These are phyloP conservation scores for Hyposoter didymator DNA, from an alignment of 2,888 invertebrate genomes.

Conservation along the genomic window DNA sequence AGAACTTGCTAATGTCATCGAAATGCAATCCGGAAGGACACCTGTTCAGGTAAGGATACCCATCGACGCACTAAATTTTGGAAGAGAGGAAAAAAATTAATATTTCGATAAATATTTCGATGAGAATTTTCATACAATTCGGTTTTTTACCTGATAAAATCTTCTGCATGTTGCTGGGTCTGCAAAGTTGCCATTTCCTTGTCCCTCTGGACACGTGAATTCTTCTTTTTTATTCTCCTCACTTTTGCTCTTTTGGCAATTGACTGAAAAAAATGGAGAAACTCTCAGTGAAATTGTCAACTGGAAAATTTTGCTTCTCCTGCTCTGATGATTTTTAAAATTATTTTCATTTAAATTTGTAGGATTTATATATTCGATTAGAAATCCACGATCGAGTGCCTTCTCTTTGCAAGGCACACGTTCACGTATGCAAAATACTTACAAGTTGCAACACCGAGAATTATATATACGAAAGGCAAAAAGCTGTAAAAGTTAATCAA, in stretches of 20 bases:
- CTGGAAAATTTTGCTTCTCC: conserved; percentile 6
- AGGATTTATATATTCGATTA: conserved; percentile 28
- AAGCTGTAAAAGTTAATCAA: conserved; percentile 50
- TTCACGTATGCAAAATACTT: background rate
- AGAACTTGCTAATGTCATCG: conserved; percentile 95
- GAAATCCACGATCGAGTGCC: conserved; percentile 5
- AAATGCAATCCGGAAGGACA: conserved; percentile 96
- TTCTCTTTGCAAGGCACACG: conserved; percentile 21
- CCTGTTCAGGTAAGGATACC: conserved; percentile 93
- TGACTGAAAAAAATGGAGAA: conserved; percentile 77
- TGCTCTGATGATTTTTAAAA: background rate
- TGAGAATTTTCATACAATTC: conserved; percentile 25
- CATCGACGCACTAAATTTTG: conserved; percentile 92
- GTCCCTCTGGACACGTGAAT: conserved; percentile 92
- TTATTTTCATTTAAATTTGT: background rate
- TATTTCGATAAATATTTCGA: background rate
- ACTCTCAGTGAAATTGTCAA: conserved; percentile 4
- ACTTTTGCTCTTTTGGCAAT: conserved; percentile 83
- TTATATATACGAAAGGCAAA: conserved; percentile 43
- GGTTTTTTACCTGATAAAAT: conserved; percentile 91
- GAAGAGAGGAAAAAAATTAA: background rate
- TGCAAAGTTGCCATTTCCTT: conserved; percentile 95
- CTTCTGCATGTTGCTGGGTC: conserved; percentile 94
- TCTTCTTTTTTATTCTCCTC: conserved; percentile 87
- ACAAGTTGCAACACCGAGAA: conserved; percentile 49